A percentile compares a stretch with the other conserved stretches of the same genome.
phyloP scores from a whole-genome alignment of 2,113 vertebrate genomes.

The Syngnathus typhle region DNA sequence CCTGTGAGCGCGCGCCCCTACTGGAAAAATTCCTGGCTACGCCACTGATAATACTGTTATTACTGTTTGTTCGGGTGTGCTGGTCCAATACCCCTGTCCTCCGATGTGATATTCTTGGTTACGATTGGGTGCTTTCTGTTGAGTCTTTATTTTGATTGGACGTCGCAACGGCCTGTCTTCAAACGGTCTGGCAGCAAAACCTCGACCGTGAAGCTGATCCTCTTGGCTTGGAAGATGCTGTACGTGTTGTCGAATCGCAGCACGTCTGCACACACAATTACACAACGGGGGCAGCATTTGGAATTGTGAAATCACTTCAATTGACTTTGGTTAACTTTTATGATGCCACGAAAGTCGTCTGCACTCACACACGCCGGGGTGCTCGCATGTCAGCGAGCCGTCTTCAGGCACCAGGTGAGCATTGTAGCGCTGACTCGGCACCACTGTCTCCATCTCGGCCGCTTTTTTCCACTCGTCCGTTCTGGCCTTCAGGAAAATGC shows the following conservation, averaged over 20 bases:
- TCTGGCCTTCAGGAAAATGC: slow-evolving; percentile 85
- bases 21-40: no score
- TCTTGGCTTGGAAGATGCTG: slow-evolving; percentile 91
- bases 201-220: slow-evolving; percentile 83
- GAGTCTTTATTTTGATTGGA: neutral
- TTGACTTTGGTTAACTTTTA: no score
- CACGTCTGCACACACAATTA: slow-evolving; percentile 75
- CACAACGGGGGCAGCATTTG: neutral
- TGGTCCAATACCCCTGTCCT: no score
- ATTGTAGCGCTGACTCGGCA: slow-evolving; percentile 86
- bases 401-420: slow-evolving; percentile 91
- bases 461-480: slow-evolving; percentile 83
- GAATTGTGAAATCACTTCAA: no score
- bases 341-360: no score
- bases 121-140: slow-evolving; percentile 4
- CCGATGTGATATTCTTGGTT: neutral
- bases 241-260: slow-evolving; percentile 97
- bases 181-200: slow-evolving; percentile 80
- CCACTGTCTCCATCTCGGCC: slow-evolving; percentile 79
- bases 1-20: no score
- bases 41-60: no score
- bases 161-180: slow-evolving; percentile 47
- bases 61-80: neutral
- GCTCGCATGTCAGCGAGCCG: slow-evolving; percentile 80
- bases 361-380: slow-evolving; percentile 85